Evolutionary conservation across 37 sponge, comb jelly and placozoan species (phyloP), one percentile per base, ranked within the genome.

Genomic region (Chondrosia reniformis): DNA sequence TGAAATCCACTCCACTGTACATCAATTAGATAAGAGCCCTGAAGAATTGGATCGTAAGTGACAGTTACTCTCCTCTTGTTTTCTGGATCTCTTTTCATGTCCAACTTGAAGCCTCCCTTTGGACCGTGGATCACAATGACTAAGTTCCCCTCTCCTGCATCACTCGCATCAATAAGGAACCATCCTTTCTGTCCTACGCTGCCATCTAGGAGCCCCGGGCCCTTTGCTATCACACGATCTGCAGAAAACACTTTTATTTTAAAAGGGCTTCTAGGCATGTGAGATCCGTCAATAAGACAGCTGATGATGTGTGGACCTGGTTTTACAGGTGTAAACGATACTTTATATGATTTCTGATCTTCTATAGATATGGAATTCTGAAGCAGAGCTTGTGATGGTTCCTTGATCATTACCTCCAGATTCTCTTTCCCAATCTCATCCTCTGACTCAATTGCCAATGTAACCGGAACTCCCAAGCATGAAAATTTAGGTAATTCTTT

Each of bases 131-230:
- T 44, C 72, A 69, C 42, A 21, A 69, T 44, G 0, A 69, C 72
- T 44, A 69, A 25, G 43, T 69, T 69, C 15, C 72, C 72, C 43
- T 69, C 72, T 43, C 72, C 72, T 17, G 72, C 72, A 2, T 40
- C 36, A 13, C 41, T 36, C 0, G 72, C 42, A 2, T 69, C 72
- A 34, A 69, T 69, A 1, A 44, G 24, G 43, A 69, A 69, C 12
- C n/a, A 4, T 0, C 72, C 72, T 25, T 38, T 40, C 36, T 69
- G 41, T 39, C 72, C 72, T 10, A 69, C 72, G 4, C 19, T n/a
- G 2, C 72, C 72, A 40, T 69, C 72, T n/a, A 69, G 8, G 2
- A 69, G 72, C 43, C 72, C 72, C 2, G 72, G 41, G 1, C 72
- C 72, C 31, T 25, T 24, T 17, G 72, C 43, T 8, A 7, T 34